Percentiles rank a stretch among this genome's conserved stretches.
Conservation (phyloP, 2,113 vertebrate species). For the Columba livia region DNA sequence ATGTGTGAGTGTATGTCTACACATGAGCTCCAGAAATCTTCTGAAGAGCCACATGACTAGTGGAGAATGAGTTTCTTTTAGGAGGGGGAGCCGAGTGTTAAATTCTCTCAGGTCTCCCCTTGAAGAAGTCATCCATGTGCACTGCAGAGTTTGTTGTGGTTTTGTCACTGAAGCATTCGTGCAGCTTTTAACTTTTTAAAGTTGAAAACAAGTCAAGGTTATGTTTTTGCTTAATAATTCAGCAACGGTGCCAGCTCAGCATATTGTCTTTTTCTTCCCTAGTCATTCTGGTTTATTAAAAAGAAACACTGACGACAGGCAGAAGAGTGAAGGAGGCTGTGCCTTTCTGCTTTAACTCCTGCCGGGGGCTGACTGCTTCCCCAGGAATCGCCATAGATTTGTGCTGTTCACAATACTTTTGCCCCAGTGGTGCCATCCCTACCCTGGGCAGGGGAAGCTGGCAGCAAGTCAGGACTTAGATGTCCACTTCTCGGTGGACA, state of each 20-base stretch:
- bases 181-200: constrained; percentile 27
- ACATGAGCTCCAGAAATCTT: background rate
- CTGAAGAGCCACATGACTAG: background rate
- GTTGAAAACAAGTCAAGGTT: constrained; percentile 65
- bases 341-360: constrained; percentile 22
- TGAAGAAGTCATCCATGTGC: background rate
- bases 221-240: constrained; percentile 61
- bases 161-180: constrained; percentile 29
- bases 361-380: background rate
- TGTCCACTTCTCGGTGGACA: background rate
- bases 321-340: constrained; percentile 5
- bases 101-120: background rate
- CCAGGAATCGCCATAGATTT: background rate
- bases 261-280: constrained; percentile 37
- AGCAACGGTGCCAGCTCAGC: constrained; percentile 50
- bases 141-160: background rate
- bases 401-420: background rate
- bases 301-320: constrained; percentile 22
- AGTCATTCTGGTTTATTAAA: constrained; percentile 55
- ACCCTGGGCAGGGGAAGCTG: background rate
- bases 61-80: background rate
- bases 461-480: background rate
- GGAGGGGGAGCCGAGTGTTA: background rate
- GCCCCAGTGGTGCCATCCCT: background rate
- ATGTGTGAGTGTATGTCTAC: background rate